Percentiles rank a stretch among this genome's conserved stretches.
Evolutionary conservation across 37 sponge, comb jelly and placozoan species (phyloP).

Genomic region (Geodia barretti): DNA sequence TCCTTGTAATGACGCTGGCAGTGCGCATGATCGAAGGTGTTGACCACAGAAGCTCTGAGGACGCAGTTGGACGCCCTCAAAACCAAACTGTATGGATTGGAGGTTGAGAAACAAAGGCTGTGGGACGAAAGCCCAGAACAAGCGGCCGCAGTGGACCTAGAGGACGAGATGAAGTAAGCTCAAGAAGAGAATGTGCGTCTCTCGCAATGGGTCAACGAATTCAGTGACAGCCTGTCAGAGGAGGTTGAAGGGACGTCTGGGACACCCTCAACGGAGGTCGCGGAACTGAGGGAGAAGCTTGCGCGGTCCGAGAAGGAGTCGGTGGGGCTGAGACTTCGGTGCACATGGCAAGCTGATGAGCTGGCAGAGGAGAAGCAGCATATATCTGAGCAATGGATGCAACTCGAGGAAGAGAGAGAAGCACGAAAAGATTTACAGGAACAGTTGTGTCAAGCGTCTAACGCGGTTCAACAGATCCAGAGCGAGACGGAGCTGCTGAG

Average conservation of each 20-base stretch:
- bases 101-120: constrained; percentile 23
- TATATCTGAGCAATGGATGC: neutral
- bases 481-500: constrained; percentile 10
- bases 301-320: neutral
- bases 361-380: neutral
- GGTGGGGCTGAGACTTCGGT: neutral
- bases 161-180: neutral
- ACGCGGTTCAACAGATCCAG: neutral
- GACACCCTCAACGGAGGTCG: neutral
- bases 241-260: no score
- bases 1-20: neutral
- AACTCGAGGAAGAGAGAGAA: neutral
- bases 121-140: neutral
- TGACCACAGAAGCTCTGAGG: constrained; percentile 8
- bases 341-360: neutral
- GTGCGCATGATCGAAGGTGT: neutral
- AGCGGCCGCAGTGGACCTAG: neutral
- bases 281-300: neutral
- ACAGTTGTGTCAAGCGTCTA: neutral
- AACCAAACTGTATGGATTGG: neutral
- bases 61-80: constrained; percentile 1
- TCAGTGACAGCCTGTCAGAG: neutral
- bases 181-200: neutral
- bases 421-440: neutral
- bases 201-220: constrained; percentile 10